A percentile compares a stretch with the other conserved stretches of the same genome.
Conservation (phyloP, 2,888 invertebrate genomes). For the Fissipunctia ypsillon region DNA sequence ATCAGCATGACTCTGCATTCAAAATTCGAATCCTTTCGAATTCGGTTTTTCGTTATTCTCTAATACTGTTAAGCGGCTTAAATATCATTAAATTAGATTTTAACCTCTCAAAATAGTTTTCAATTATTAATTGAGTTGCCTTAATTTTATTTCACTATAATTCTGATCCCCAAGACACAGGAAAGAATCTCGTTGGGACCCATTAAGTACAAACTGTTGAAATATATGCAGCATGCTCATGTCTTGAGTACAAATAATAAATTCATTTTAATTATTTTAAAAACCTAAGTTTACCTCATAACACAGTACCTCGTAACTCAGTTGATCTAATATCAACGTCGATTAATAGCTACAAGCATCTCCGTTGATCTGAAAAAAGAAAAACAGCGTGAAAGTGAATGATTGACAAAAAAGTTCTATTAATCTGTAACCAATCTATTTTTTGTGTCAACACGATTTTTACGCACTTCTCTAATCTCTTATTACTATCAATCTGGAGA, state of each 20-base stretch:
- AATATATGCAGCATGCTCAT: not conserved
- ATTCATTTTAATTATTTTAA: not conserved
- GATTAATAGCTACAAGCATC: not conserved
- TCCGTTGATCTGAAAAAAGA: constrained; percentile 6
- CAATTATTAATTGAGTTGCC: too few species aligned
- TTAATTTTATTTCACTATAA: not conserved
- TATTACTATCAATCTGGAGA: constrained; percentile 22
- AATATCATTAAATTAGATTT: too few species aligned
- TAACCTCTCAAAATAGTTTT: too few species aligned
- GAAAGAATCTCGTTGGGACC: not conserved
- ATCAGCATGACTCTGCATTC: not conserved
- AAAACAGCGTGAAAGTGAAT: constrained; percentile 51
- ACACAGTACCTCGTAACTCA: not conserved
- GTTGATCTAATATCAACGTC: not conserved
- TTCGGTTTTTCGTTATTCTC: not conserved
- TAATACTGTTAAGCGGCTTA: not conserved
- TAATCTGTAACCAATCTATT: constrained; percentile 57
- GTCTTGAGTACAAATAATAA: not conserved
- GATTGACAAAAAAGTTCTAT: constrained; percentile 47
- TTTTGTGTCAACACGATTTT: constrained; percentile 44
- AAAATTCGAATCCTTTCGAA: not conserved
- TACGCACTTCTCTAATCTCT: constrained; percentile 28
- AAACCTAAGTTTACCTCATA: not conserved
- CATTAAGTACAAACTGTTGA: not conserved
- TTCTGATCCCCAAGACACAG: not conserved